phyloP scores from a whole-genome alignment of 2,888 invertebrate genomes.

The Coenonympha arcania region DNA sequence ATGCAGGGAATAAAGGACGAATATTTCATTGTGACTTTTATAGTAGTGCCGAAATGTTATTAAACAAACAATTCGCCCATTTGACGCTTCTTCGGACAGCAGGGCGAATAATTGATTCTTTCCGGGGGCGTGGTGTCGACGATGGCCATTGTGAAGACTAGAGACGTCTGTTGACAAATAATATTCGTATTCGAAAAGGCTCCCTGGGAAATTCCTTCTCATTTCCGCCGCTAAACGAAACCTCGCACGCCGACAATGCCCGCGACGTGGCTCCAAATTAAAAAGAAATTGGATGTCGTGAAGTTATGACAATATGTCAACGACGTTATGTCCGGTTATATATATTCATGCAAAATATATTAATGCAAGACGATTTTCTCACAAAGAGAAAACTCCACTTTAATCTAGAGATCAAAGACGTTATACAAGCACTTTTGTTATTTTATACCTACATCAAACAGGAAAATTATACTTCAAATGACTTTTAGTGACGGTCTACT shows the following conservation, averaged over 20 bases:
- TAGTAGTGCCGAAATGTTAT: constrained; percentile 66
- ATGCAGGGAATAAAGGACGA: constrained; percentile 49
- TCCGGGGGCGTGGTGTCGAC: constrained; percentile 63
- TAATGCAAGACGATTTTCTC: background rate
- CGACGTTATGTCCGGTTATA: constrained; percentile 20
- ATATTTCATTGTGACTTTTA: constrained; percentile 66
- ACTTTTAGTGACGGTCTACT: constrained; percentile 26
- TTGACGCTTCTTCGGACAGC: constrained; percentile 61
- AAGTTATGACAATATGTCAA: constrained; percentile 62
- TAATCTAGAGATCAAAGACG: background rate
- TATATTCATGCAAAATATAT: constrained; percentile 13
- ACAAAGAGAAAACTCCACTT: background rate
- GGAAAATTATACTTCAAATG: background rate
- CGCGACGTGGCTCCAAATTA: constrained; percentile 56
- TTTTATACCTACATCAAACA: background rate
- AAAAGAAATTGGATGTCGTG: constrained; percentile 62
- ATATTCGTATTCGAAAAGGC: constrained; percentile 59
- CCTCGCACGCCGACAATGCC: constrained; percentile 56
- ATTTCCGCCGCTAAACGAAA: constrained; percentile 67
- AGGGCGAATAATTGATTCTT: constrained; percentile 71
- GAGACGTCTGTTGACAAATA: constrained; percentile 53
- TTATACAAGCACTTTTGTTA: background rate
- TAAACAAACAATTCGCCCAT: constrained; percentile 74
- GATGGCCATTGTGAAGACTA: constrained; percentile 49
- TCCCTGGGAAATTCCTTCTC: constrained; percentile 62